A percentile compares a stretch with the other conserved stretches of the same genome.
Conservation (phyloP, 2,797 vertebrate species). For the Telmatherina bonti region DNA sequence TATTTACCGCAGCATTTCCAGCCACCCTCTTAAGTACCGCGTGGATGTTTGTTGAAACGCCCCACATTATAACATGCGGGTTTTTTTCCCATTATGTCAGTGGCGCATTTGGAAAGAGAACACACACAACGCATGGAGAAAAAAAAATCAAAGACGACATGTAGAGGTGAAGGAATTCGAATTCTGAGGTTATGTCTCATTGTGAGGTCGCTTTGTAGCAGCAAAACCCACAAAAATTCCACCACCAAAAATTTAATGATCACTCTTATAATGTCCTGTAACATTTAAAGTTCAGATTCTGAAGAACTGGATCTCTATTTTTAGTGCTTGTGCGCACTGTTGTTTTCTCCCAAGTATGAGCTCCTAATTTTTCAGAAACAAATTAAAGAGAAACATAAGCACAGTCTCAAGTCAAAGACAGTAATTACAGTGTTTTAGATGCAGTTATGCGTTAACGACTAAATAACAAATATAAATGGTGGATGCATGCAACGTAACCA, state of each 20-base stretch:
- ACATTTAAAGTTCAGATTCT: constrained; percentile 36
- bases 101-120: constrained; percentile 62
- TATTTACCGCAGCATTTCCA: constrained; percentile 74
- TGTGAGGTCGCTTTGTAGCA: constrained; percentile 53
- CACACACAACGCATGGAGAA: constrained; percentile 62
- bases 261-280: constrained; percentile 45
- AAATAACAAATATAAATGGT: constrained; percentile 13
- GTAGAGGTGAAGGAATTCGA: constrained; percentile 53
- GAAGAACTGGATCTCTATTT: constrained; percentile 25
- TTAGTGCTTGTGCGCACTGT: background rate
- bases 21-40: constrained; percentile 72
- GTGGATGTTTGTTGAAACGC: constrained; percentile 75
- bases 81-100: constrained; percentile 69
- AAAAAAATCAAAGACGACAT: constrained; percentile 60
- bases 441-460: constrained; percentile 8
- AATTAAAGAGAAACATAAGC: background rate
- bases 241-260: constrained; percentile 48
- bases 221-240: constrained; percentile 51
- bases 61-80: constrained; percentile 73
- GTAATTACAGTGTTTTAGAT: background rate
- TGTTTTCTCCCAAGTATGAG: constrained; percentile 19
- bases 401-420: background rate
- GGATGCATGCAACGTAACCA: constrained; percentile 15
- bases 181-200: constrained; percentile 39
- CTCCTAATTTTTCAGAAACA: constrained; percentile 8